Evolutionary conservation across 2,113 vertebrate genomes (phyloP).

Genomic region (Vimba vimba): DNA sequence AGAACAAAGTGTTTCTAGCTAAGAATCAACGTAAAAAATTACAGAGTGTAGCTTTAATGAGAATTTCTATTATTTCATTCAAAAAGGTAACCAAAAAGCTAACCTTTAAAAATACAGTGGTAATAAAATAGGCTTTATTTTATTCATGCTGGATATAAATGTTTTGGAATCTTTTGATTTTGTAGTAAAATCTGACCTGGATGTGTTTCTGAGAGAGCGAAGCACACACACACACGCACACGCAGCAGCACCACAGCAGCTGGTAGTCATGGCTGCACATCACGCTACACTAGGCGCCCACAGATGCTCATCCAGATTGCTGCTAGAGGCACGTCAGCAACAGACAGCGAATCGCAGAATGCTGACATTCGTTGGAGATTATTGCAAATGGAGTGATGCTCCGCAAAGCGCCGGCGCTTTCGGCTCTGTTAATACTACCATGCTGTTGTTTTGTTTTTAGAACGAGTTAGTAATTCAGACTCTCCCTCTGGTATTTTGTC

Average conservation of each 20-base stretch:
- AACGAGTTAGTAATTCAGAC: constrained; percentile 48
- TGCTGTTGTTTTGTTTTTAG: constrained; percentile 60
- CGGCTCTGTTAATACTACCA: constrained; percentile 60
- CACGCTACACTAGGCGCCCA: constrained; percentile 60
- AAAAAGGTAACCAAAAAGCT: background rate
- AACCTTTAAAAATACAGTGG: too few relatives aligned
- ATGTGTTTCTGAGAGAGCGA: background rate
- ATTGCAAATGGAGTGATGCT: constrained; percentile 56
- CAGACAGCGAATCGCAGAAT: constrained; percentile 56
- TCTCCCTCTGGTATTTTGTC: constrained; percentile 44
- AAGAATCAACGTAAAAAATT: too few relatives aligned
- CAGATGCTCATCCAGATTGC: constrained; percentile 65
- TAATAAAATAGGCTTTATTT: background rate
- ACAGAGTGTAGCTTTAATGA: background rate
- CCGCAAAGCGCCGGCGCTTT: constrained; percentile 51
- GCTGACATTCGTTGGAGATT: constrained; percentile 63
- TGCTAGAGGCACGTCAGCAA: constrained; percentile 58
- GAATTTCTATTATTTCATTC: background rate
- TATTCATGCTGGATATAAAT: background rate
- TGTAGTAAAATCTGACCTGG: constrained; percentile 41
- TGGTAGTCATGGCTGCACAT: constrained; percentile 61
- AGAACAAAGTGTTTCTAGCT: too few relatives aligned
- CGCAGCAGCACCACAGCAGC: constrained; percentile 56
- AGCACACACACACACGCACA: background rate
- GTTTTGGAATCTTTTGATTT: background rate